A percentile compares a stretch with the other conserved stretches of the same genome.
These are phyloP conservation scores for Bombus breviceps DNA, from an alignment of 1,140 invertebrate genomes.

Conservation along the genomic window DNA sequence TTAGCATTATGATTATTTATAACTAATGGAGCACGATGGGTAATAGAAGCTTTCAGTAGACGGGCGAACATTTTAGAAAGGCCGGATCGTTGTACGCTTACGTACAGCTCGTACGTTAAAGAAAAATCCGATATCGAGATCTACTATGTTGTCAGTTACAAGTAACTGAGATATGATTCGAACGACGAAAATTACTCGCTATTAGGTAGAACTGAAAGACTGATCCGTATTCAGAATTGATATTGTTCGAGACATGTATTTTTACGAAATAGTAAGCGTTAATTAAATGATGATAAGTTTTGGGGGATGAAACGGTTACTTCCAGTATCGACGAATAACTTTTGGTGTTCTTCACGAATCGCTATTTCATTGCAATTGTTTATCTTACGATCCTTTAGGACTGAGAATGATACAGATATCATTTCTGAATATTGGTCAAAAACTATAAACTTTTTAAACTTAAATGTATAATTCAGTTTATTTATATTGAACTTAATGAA, in stretches of 20 bases:
- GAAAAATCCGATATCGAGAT: background rate
- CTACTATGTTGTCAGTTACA: background rate
- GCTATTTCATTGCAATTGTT: background rate
- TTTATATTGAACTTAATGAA: background rate
- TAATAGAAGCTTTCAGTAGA: constrained; percentile 21
- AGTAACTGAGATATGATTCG: background rate
- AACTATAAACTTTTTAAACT: background rate
- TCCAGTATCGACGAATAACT: background rate
- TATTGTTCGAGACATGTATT: background rate
- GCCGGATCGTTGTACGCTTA: background rate
- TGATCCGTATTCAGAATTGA: constrained; percentile 38
- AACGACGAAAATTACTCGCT: background rate
- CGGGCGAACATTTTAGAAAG: constrained; percentile 5
- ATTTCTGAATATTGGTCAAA: constrained; percentile 31
- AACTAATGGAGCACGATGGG: constrained; percentile 11
- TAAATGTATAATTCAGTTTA: background rate
- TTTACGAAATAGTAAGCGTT: background rate
- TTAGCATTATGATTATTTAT: constrained; percentile 56
- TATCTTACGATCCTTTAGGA: background rate
- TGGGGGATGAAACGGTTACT: background rate
- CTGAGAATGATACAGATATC: background rate
- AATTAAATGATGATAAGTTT: background rate
- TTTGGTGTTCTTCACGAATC: background rate
- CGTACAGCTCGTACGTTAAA: background rate
- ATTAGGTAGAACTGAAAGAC: background rate